Evolutionary conservation across 2,888 invertebrate genomes (phyloP), one percentile per base, ranked within the genome.

Genomic region (Pediacus dermestoides): DNA sequence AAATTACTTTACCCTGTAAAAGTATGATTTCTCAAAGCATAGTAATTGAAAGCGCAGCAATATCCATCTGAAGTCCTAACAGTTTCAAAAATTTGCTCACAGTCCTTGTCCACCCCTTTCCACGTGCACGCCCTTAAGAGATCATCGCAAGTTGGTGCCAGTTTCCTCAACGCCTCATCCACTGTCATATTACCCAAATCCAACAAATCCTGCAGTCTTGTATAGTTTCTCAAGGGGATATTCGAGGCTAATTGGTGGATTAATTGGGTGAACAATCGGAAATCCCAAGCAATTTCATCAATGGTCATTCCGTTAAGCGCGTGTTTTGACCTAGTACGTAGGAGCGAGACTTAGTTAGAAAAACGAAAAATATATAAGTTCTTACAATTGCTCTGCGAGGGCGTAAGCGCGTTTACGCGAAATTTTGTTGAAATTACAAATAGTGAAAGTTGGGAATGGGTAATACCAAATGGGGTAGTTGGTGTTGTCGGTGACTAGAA

Each of bases 31-130:
- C 68, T 63, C 1, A 70, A 52, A 0, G 73, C 76, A 33, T 71
- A 74, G 51, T 79, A 79, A 56, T 81, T 82, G 49, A 83, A 83
- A 2, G 76, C 68, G 54, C 85, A 85, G 48, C 85, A 85, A 1
- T 74, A 57, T 14, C 78, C 61, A 31, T 60, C 45, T 1, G 55
- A 35, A 6, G 60, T 63, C 49, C 43, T 52, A 16, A 60, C 49
- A 34, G 42, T 47, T 41, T 62, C 57, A 38, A 67, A 67, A 26
- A 67, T 39, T 33, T 41, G 51, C 3, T 52, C 53, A 28, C 67
- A 67, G 12, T 50, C 43, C 28, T 52, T 49, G 30, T 50, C 49
- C 30, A 60, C 56, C 3, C 60, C 61, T 48, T 64, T 63, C 65
- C 66, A 67, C 26, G 49, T 47, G 42, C 67, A 67, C 16, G 46